A percentile compares a stretch with the other conserved stretches of the same genome.
Evolutionary conservation across 1,140 invertebrate genomes (phyloP).

Genomic region (Aradophagus sp.): DNA sequence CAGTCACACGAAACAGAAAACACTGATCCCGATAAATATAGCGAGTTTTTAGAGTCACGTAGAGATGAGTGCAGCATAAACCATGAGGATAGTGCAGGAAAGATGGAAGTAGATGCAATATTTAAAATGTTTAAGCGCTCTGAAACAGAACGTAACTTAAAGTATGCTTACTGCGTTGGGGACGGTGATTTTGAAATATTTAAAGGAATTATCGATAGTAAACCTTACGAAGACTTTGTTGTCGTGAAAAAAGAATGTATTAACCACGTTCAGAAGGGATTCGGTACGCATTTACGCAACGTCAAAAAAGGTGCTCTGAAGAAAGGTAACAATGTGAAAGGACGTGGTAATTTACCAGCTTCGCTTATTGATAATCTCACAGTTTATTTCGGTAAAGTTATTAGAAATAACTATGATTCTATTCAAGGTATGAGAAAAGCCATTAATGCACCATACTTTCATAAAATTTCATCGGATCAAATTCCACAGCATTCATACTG

Average conservation of each 20-base stretch:
- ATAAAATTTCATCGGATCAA: slow-evolving; percentile 14
- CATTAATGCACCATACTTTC: slow-evolving; percentile 12
- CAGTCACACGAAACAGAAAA: too few species aligned
- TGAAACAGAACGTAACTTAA: slow-evolving; percentile 19
- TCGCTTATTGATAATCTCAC: slow-evolving; percentile 30
- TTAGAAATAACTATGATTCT: slow-evolving; percentile 37
- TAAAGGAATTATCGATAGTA: slow-evolving; percentile 5
- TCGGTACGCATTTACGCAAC: slow-evolving; percentile 32
- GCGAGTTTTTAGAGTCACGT: slow-evolving; percentile 10
- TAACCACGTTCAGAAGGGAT: slow-evolving; percentile 54
- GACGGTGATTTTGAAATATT: slow-evolving; percentile 46
- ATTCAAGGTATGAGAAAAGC: slow-evolving; percentile 42
- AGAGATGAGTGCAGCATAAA: slow-evolving; percentile 30
- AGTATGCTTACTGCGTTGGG: slow-evolving; percentile 37
- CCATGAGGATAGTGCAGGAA: slow-evolving; percentile 37
- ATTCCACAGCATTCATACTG: slow-evolving; percentile 14
- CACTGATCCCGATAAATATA: too few species aligned
- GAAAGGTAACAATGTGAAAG: slow-evolving; percentile 5
- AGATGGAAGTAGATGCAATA: slow-evolving; percentile 45
- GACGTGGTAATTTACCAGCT: slow-evolving; percentile 31
- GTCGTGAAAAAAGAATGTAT: slow-evolving; percentile 54
- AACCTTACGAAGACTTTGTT: slow-evolving; percentile 46
- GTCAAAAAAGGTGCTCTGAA: slow-evolving; percentile 3
- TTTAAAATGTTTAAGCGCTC: slow-evolving; percentile 41
- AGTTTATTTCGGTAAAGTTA: slow-evolving; percentile 40